phyloP scores from a whole-genome alignment of 2,888 invertebrate species.

The Biston betularia region DNA sequence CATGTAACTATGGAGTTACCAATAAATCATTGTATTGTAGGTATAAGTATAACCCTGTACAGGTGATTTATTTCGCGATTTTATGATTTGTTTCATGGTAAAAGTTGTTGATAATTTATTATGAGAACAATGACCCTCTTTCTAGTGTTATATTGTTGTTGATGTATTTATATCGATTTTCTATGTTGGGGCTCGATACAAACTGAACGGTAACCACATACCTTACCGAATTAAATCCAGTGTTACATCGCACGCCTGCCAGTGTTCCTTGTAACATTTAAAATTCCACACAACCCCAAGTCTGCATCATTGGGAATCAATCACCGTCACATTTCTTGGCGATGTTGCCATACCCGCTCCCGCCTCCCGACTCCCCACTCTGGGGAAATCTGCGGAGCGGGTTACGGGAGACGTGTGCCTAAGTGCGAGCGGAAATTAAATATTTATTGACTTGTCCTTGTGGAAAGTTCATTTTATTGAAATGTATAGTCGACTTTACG shows the following conservation, averaged over 20 bases:
- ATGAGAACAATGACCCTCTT: too few relatives aligned
- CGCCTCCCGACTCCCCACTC: conserved; percentile 23
- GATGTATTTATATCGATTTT: too few relatives aligned
- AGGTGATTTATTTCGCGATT: too few relatives aligned
- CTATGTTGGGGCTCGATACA: background rate
- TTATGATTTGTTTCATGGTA: too few relatives aligned
- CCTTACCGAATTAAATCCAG: background rate
- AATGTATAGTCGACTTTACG: conserved; percentile 30
- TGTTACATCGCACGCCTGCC: background rate
- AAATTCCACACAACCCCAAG: conserved; percentile 13
- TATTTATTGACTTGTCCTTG: conserved; percentile 43
- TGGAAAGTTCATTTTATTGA: conserved; percentile 40
- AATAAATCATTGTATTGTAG: too few relatives aligned
- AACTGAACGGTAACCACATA: background rate
- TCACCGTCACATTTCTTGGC: conserved; percentile 45
- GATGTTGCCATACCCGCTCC: conserved; percentile 30
- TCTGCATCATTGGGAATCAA: conserved; percentile 41
- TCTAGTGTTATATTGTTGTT: too few relatives aligned
- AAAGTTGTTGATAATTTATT: too few relatives aligned
- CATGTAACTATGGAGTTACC: too few relatives aligned
- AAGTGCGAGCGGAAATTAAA: conserved; percentile 47
- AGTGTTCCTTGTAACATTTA: conserved; percentile 9
- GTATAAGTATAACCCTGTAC: too few relatives aligned
- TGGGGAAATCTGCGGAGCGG: conserved; percentile 43
- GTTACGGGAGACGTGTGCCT: conserved; percentile 44